These are phyloP conservation scores for Tylochromis polylepis DNA, from an alignment of 2,113 vertebrate species.

Conservation along the genomic window DNA sequence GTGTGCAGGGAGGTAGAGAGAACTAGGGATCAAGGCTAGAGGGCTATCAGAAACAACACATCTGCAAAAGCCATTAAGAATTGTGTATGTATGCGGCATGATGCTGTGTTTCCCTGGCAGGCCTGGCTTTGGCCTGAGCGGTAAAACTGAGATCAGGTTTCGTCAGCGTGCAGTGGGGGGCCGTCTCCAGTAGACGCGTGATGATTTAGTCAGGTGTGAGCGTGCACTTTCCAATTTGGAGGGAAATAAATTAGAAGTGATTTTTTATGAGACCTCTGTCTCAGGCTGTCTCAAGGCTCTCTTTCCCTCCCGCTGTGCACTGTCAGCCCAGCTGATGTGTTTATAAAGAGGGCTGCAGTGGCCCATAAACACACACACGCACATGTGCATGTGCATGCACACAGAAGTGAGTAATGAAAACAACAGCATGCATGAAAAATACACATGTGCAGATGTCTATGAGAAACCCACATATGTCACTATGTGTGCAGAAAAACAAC, in stretches of 20 bases:
- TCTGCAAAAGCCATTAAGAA: constrained; percentile 94
- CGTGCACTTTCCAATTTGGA: constrained; percentile 99
- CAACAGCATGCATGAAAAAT: constrained; percentile 12
- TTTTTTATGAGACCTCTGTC: constrained; percentile 97
- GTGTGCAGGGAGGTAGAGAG: constrained; percentile 1
- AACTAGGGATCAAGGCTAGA: constrained; percentile 12
- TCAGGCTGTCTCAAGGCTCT: constrained; percentile 53
- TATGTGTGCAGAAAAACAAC: background rate
- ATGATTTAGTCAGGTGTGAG: constrained; percentile 99
- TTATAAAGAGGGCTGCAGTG: constrained; percentile 73
- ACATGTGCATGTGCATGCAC: constrained; percentile 14
- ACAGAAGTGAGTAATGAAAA: constrained; percentile 19
- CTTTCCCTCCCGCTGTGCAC: constrained; percentile 59
- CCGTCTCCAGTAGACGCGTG: constrained; percentile 93
- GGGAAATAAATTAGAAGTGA: constrained; percentile 99
- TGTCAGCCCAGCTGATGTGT: constrained; percentile 79
- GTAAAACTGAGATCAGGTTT: constrained; percentile 97
- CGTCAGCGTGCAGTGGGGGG: constrained; percentile 94
- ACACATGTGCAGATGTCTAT: background rate
- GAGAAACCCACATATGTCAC: background rate
- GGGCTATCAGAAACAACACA: constrained; percentile 73
- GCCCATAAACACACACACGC: constrained; percentile 31
- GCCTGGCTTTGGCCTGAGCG: constrained; percentile 82
- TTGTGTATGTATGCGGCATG: constrained; percentile 55
- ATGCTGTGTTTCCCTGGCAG: constrained; percentile 78